phyloP scores from a whole-genome alignment of 23 tunicate species.

The Ascidia mentula region DNA sequence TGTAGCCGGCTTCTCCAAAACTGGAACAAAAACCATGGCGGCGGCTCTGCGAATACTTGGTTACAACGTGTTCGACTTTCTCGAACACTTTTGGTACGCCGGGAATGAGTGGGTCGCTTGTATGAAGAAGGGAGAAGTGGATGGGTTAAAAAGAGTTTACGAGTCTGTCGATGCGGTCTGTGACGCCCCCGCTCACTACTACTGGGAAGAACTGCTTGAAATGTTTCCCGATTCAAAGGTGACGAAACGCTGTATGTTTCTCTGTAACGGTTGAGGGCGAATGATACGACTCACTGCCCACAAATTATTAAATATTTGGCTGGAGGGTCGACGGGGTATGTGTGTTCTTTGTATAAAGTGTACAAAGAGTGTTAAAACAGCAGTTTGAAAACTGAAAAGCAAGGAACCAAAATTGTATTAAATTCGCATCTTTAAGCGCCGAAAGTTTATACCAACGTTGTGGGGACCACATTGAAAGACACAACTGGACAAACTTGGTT shows the following conservation, averaged over 20 bases:
- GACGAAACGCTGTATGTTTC: neutral
- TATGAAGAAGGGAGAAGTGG: neutral
- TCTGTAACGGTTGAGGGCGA: no score
- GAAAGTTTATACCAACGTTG: no score
- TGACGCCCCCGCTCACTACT: neutral
- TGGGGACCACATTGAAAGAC: no score
- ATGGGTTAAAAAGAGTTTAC: neutral
- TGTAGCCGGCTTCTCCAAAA: neutral
- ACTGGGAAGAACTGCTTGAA: slow-evolving; percentile 8
- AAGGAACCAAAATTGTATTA: no score
- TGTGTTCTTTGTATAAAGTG: no score
- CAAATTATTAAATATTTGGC: no score
- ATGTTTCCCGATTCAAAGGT: neutral
- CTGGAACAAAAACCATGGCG: neutral
- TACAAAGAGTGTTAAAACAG: no score
- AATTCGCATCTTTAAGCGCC: no score
- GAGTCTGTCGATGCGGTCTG: neutral
- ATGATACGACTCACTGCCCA: no score
- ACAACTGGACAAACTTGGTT: no score
- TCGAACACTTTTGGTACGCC: neutral
- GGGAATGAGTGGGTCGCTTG: neutral
- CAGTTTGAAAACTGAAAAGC: no score
- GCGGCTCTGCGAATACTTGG: neutral
- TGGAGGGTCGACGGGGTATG: no score
- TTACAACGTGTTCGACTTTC: neutral